These are phyloP conservation scores for Hirtodrosophila confusa DNA, from an alignment of 2,888 invertebrate species.

Conservation along the genomic window DNA sequence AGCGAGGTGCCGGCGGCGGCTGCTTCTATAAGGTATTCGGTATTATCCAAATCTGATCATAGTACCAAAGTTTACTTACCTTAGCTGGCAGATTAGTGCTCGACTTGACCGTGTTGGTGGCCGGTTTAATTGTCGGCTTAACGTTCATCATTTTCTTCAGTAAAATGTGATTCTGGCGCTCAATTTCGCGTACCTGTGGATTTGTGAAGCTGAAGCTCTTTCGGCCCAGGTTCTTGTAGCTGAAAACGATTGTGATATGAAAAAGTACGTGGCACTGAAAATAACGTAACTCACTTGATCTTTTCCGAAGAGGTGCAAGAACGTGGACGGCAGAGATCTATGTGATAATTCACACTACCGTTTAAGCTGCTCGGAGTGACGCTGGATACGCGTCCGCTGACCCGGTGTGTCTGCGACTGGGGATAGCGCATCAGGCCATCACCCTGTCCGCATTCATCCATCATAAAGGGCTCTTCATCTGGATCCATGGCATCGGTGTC, in stretches of 20 bases:
- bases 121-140: slow-evolving; percentile 71
- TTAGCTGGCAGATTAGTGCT: slow-evolving; percentile 24
- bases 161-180: slow-evolving; percentile 87
- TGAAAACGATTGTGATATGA: slow-evolving; percentile 8
- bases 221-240: slow-evolving; percentile 70
- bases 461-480: slow-evolving; percentile 15
- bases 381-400: slow-evolving; percentile 36
- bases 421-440: slow-evolving; percentile 65
- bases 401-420: slow-evolving; percentile 12
- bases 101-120: slow-evolving; percentile 24
- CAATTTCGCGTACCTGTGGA: slow-evolving; percentile 86
- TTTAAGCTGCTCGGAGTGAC: slow-evolving; percentile 52
- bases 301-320: slow-evolving; percentile 58
- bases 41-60: no score
- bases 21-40: slow-evolving; percentile 19
- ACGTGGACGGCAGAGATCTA: slow-evolving; percentile 50
- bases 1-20: slow-evolving; percentile 43
- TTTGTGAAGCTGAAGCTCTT: slow-evolving; percentile 85
- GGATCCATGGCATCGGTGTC: slow-evolving; percentile 15
- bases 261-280: no score
- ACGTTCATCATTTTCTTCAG: slow-evolving; percentile 86
- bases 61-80: slow-evolving; percentile 9
- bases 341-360: slow-evolving; percentile 29
- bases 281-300: slow-evolving; percentile 51
- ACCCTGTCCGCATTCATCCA: slow-evolving; percentile 67